Conservation (phyloP, 2,888 invertebrate genomes). For the Pinctada fucata region DNA sequence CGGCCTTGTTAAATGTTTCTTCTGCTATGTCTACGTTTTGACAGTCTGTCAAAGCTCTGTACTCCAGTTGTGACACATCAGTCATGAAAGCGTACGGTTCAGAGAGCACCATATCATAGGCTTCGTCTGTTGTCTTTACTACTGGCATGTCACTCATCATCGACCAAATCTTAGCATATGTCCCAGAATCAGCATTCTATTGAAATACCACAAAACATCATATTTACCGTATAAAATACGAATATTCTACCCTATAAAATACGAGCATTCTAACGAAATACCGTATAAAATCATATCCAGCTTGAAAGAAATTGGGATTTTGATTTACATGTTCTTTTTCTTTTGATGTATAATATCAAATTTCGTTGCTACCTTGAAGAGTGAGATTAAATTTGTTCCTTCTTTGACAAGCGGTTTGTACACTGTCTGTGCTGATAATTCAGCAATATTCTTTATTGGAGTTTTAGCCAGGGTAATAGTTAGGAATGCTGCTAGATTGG, state of each 20-base stretch:
- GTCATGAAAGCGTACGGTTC: conserved; percentile 50
- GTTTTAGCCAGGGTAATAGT: conserved; percentile 48
- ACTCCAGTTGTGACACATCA: conserved; percentile 49
- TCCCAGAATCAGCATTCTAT: conserved; percentile 22
- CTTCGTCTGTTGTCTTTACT: conserved; percentile 47
- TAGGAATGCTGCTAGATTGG: conserved; percentile 55
- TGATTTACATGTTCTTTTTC: no score
- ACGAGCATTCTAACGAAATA: no score
- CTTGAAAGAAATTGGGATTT: no score
- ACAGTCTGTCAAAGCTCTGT: conserved; percentile 45
- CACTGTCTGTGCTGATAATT: conserved; percentile 45
- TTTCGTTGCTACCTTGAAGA: conserved; percentile 41
- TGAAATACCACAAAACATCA: no score
- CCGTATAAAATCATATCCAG: no score
- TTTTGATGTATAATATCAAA: no score
- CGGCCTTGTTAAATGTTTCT: conserved; percentile 53
- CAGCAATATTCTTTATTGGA: conserved; percentile 50
- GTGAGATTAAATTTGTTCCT: conserved; percentile 47
- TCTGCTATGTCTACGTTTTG: conserved; percentile 43
- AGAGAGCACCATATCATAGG: conserved; percentile 28
- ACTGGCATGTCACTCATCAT: conserved; percentile 46
- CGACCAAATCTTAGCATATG: conserved; percentile 49
- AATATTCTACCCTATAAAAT: no score
- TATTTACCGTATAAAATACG: no score
- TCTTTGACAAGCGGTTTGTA: conserved; percentile 52